phyloP scores from a whole-genome alignment of 2,888 invertebrate species.

The Diadegma fenestrale region DNA sequence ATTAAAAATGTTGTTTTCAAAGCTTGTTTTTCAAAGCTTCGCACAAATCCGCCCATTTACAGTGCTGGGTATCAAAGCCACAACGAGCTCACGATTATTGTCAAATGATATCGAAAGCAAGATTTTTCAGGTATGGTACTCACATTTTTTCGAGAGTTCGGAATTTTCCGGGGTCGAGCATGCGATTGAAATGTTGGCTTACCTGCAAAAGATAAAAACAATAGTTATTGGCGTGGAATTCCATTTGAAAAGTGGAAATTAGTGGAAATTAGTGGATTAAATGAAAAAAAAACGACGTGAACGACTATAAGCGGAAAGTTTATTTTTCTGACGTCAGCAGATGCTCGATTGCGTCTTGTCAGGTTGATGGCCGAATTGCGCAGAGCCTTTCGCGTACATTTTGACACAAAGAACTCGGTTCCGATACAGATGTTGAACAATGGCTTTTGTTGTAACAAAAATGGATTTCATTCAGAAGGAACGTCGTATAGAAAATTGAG shows the following conservation, averaged over 20 bases:
- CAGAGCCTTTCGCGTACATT: slow-evolving; percentile 14
- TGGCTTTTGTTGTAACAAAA: slow-evolving; percentile 72
- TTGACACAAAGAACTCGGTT: slow-evolving; percentile 22
- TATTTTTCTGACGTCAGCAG: slow-evolving; percentile 18
- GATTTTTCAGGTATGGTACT: slow-evolving; percentile 68
- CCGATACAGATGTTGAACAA: slow-evolving; percentile 64
- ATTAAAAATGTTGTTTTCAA: too few relatives aligned
- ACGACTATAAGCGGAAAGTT: not conserved
- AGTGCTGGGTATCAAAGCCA: not conserved
- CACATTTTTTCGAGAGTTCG: slow-evolving; percentile 44
- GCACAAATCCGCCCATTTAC: not conserved
- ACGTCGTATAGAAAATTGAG: slow-evolving; percentile 34
- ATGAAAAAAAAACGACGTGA: slow-evolving; percentile 41
- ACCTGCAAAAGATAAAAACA: slow-evolving; percentile 69
- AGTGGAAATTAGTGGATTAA: too few relatives aligned
- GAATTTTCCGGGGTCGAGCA: slow-evolving; percentile 32
- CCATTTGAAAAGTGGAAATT: not conserved
- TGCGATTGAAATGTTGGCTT: slow-evolving; percentile 60
- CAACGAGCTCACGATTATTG: not conserved
- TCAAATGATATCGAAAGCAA: slow-evolving; percentile 31
- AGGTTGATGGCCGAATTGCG: slow-evolving; percentile 1
- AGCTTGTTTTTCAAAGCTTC: slow-evolving; percentile 12
- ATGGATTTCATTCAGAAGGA: slow-evolving; percentile 60
- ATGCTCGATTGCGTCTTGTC: slow-evolving; percentile 1
- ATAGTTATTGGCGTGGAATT: slow-evolving; percentile 27